Base-by-base conservation (phyloP, 1,140 invertebrate species). In the Stegodyphus dumicola region DNA sequence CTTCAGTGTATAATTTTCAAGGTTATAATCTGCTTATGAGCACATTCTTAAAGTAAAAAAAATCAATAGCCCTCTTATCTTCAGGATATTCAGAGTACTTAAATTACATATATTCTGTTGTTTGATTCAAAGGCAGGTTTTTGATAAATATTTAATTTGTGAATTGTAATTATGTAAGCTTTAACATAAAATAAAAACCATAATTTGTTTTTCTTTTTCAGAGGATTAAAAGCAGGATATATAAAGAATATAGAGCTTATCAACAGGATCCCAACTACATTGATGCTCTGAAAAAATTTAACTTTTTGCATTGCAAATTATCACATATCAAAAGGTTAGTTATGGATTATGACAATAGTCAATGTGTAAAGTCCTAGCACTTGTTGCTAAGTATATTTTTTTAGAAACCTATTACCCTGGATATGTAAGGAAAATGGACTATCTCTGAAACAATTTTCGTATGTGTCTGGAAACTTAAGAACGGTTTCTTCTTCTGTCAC, bases 251-350 rank as follows among this genome's bases (percentile, higher is more conserved):
- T 91, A 91, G 94, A 86, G 92, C 93, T 83, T 94, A 94, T 87
- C 96, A 95, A 90, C 93, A 93, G 88, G 94, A 97, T 91, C 90
- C 91, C 6, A 91, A 92, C 73, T 95, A 95, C 89, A 92, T 94
- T 88, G 92, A 93, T 85, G 93, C 94, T 86, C 95, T 94, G 90
- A 91, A 92, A 88, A 93, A 95, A 85, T 96, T 96, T 90, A 93
- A 95, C 86, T 97, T 96, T 90, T 92, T 98, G 88, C 96, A 98
- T 90, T 94, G 94, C 75, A 98, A 98, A 90, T 92, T 98, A 90
- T 94, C 95, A 85, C 95, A 97, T 90, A 97, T 98, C 89, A 98
- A 98, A 91, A 92, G 93, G 88, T 92, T 97, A 89, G 95, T 98
- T 17, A 89, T 92, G 78, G 95, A 96, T 48, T 97, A 95, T 91